phyloP scores from a whole-genome alignment of 2,797 vertebrate species.

The Delichon dasypus region DNA sequence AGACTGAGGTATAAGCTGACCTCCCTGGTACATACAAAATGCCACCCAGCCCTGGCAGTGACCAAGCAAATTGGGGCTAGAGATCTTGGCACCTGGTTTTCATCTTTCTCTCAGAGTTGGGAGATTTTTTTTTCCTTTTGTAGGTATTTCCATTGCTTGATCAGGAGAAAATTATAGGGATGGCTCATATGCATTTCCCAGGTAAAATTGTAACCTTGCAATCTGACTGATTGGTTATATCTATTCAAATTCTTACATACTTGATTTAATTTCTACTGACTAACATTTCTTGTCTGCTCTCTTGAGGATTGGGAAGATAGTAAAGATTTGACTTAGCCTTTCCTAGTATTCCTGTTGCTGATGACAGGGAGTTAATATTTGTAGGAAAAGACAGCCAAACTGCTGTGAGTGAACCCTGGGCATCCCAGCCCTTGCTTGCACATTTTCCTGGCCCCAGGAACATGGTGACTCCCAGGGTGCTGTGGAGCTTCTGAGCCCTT shows the following conservation, averaged over 20 bases:
- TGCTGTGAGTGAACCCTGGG: accelerated
- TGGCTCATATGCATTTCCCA: not conserved
- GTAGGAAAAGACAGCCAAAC: not conserved
- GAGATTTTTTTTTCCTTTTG: not conserved
- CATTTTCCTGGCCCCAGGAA: not conserved
- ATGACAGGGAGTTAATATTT: not conserved
- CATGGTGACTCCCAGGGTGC: not conserved
- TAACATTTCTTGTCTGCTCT: not conserved
- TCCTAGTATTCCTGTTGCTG: not conserved
- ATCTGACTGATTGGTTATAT: not conserved
- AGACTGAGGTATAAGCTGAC: not conserved
- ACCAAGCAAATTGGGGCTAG: not conserved
- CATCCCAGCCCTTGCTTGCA: not conserved
- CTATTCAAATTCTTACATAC: not conserved
- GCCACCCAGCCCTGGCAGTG: not conserved
- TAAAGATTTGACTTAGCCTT: not conserved
- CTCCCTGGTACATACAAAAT: not conserved
- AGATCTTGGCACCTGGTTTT: not conserved
- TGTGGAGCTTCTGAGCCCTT: not conserved
- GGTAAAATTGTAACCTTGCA: not conserved
- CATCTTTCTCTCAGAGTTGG: not conserved
- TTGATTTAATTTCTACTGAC: not conserved
- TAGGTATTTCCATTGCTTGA: not conserved
- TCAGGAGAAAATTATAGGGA: not conserved
- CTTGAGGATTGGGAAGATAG: not conserved